phyloP scores from a whole-genome alignment of 92 coral and sea anemone species.

The Phenganax marumi region DNA sequence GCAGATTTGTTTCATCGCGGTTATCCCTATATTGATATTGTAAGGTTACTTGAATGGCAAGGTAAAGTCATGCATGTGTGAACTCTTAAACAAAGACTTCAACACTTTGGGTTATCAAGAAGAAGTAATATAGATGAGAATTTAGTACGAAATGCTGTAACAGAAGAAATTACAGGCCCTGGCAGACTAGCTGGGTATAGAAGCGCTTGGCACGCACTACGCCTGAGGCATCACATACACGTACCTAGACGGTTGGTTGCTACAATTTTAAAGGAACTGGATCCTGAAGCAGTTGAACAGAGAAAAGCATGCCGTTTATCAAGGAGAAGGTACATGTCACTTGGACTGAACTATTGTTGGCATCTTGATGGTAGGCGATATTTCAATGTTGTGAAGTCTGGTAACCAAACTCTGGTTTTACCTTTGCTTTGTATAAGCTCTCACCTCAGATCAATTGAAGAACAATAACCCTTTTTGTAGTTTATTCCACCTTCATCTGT shows the following conservation, averaged over 20 bases:
- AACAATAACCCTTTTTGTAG: no score
- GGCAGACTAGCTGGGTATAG: conserved; percentile 42
- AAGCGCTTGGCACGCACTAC: conserved; percentile 42
- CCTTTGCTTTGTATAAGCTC: no score
- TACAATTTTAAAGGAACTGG: background rate
- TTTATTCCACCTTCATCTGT: no score
- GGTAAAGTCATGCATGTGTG: background rate
- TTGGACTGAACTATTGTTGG: conserved; percentile 46
- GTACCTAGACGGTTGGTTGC: background rate
- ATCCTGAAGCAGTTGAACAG: background rate
- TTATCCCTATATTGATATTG: background rate
- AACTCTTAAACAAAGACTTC: conserved; percentile 46
- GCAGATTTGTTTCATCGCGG: background rate
- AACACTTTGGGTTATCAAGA: conserved; percentile 38
- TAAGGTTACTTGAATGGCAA: background rate
- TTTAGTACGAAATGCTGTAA: conserved; percentile 1
- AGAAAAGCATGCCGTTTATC: background rate
- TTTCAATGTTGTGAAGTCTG: background rate
- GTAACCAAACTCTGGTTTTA: no score
- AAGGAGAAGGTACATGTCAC: conserved; percentile 30
- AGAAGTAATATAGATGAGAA: conserved; percentile 41
- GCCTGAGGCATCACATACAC: conserved; percentile 42
- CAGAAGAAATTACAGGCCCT: conserved; percentile 41
- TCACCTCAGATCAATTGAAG: no score
- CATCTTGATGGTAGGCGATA: conserved; percentile 41